These are phyloP conservation scores for Psittacula echo DNA, from an alignment of 2,797 vertebrate species.

Conservation along the genomic window DNA sequence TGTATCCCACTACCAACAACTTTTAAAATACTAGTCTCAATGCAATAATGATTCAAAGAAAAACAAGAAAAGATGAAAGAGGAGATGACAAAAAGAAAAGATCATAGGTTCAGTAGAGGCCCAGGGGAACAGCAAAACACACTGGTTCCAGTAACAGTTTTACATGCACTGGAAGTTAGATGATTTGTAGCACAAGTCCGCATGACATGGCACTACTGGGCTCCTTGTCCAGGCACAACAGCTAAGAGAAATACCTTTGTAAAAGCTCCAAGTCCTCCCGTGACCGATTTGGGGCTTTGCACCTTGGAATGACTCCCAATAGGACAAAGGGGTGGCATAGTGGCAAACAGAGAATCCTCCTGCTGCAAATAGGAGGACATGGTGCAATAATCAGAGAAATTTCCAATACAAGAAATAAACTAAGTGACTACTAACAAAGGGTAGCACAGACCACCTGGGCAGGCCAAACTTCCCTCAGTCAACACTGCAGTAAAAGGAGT, in stretches of 20 bases:
- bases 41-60: neutral
- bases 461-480: neutral
- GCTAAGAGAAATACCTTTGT: conserved; percentile 77
- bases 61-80: neutral
- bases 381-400: neutral
- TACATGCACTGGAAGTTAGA: neutral
- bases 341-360: conserved; percentile 84
- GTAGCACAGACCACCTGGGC: neutral
- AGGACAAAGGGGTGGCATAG: conserved; percentile 86
- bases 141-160: neutral
- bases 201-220: neutral
- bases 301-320: conserved; percentile 85
- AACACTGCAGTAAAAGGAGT: neutral
- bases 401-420: neutral
- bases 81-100: neutral
- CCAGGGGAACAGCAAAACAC: neutral
- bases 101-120: neutral
- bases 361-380: conserved; percentile 70
- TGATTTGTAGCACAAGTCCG: neutral
- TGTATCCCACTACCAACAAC: neutral
- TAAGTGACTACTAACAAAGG: neutral
- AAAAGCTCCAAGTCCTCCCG: conserved; percentile 84
- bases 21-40: neutral
- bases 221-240: neutral
- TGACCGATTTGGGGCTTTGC: conserved; percentile 82